Conservation (phyloP, 2,797 vertebrate genomes). For the Sebastes miniatus region DNA sequence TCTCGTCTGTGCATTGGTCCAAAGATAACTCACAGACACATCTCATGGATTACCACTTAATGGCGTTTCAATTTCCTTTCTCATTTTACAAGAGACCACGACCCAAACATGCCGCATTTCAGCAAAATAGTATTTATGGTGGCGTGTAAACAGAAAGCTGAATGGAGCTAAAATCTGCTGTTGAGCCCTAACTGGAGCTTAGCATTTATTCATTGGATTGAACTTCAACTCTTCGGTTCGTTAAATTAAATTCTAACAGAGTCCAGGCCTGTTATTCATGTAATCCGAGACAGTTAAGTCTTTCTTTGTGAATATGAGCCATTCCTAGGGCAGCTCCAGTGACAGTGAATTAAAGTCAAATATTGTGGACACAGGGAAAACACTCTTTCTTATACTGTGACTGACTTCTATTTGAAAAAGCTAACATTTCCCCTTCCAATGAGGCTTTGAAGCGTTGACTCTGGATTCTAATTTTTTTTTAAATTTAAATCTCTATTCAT, state of each 20-base stretch:
- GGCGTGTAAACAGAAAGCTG: slow-evolving; percentile 22
- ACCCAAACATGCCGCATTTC: slow-evolving; percentile 12
- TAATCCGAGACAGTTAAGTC: slow-evolving; percentile 30
- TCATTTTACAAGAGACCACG: slow-evolving; percentile 27
- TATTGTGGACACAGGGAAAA: slow-evolving; percentile 1
- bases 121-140: slow-evolving; percentile 11
- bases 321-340: slow-evolving; percentile 10
- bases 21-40: slow-evolving; percentile 37
- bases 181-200: slow-evolving; percentile 13
- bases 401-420: not conserved
- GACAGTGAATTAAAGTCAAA: slow-evolving; percentile 27
- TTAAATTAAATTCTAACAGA: slow-evolving; percentile 39
- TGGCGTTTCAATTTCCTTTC: slow-evolving; percentile 35
- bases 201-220: slow-evolving; percentile 27
- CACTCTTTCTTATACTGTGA: not conserved
- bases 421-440: too few species aligned
- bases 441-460: not conserved
- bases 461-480: not conserved
- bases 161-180: slow-evolving; percentile 14
- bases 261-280: slow-evolving; percentile 26
- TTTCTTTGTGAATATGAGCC: slow-evolving; percentile 26
- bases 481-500: not conserved
- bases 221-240: slow-evolving; percentile 14
- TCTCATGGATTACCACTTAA: slow-evolving; percentile 29
- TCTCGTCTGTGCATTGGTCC: not conserved